Conservation (phyloP, 2,113 vertebrate genomes). For the Cepphus grylle region DNA sequence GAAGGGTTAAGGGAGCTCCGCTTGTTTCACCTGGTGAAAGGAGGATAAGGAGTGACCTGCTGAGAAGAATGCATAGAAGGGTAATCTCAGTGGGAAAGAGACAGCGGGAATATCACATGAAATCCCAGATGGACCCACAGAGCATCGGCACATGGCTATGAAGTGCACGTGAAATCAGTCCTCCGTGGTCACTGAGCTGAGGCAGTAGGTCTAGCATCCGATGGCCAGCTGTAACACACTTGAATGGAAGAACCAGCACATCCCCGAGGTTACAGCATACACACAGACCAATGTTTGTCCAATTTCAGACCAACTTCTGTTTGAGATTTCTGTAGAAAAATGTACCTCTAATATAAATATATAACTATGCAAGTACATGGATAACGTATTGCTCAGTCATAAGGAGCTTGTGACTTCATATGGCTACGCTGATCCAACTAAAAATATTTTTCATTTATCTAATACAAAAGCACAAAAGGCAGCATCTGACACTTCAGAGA, state of each 20-base stretch:
- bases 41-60: neutral
- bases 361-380: neutral
- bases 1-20: neutral
- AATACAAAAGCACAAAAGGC: neutral
- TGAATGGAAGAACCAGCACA: neutral
- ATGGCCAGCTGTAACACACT: rapidly evolving
- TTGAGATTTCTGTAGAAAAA: neutral
- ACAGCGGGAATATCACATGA: neutral
- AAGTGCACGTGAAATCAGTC: neutral
- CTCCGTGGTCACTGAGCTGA: neutral
- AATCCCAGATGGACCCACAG: neutral
- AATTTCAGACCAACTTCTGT: neutral
- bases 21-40: neutral
- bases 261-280: neutral
- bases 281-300: neutral
- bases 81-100: neutral
- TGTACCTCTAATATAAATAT: neutral
- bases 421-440: neutral
- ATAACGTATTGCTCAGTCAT: neutral
- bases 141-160: neutral
- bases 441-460: neutral
- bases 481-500: neutral
- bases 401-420: neutral
- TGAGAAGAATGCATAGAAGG: neutral
- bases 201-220: neutral